Conservation (phyloP, 2,113 vertebrate genomes). For the Varanus salvator region DNA sequence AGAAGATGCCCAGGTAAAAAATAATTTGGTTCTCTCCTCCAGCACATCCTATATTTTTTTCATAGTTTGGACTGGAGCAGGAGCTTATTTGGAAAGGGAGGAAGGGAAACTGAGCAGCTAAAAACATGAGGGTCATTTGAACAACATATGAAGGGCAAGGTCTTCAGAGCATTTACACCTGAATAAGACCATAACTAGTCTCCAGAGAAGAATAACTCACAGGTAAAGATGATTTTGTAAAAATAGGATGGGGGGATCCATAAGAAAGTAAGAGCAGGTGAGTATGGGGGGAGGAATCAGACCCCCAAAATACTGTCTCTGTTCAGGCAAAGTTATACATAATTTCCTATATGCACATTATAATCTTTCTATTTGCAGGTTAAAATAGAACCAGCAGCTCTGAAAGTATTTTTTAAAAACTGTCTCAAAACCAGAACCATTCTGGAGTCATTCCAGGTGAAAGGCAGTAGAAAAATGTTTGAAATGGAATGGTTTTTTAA, state of each 20-base stretch:
- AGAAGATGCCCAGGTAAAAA: background rate
- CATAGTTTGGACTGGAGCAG: background rate
- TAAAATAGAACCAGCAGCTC: background rate
- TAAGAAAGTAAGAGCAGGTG: background rate
- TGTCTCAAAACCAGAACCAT: background rate
- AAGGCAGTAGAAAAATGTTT: background rate
- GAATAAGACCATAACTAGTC: background rate
- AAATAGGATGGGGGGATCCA: background rate
- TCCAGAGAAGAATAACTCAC: background rate
- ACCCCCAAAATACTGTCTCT: background rate
- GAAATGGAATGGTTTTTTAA: background rate
- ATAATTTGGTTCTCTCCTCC: background rate
- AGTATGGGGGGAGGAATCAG: too few species aligned
- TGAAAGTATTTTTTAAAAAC: background rate
- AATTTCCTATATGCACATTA: background rate
- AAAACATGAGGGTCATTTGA: background rate
- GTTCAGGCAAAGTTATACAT: background rate
- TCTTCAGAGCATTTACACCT: background rate
- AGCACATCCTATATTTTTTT: too few species aligned
- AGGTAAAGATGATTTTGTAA: background rate
- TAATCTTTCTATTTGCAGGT: background rate
- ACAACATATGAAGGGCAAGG: background rate
- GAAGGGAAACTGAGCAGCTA: background rate
- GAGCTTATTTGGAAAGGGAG: background rate
- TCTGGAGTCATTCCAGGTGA: background rate